Conservation (phyloP, 2,888 invertebrate genomes). For the Nematopogon swammerdamellus region DNA sequence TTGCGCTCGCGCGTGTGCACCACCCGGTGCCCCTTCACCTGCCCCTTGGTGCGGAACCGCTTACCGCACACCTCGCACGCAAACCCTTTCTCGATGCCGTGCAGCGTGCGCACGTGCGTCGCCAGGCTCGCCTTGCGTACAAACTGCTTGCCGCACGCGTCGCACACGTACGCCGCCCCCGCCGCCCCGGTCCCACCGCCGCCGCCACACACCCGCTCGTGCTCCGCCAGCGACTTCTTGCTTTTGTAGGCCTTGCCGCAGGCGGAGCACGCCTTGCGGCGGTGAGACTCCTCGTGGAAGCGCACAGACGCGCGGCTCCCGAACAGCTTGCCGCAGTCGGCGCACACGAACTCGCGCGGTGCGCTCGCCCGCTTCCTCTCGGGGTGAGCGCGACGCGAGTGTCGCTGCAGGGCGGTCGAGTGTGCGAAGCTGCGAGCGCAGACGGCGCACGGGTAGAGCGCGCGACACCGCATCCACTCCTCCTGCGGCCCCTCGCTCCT, state of each 20-base stretch:
- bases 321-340: slow-evolving; percentile 34
- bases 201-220: slow-evolving; percentile 36
- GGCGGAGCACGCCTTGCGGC: slow-evolving; percentile 31
- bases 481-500: no score
- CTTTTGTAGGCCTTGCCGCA: slow-evolving; percentile 39
- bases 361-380: no score
- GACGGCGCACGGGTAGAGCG: slow-evolving; percentile 21
- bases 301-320: slow-evolving; percentile 28
- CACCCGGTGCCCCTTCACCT: slow-evolving; percentile 47
- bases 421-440: slow-evolving; percentile 28
- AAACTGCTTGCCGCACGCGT: slow-evolving; percentile 36
- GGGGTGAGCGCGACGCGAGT: slow-evolving; percentile 25
- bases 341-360: slow-evolving; percentile 28
- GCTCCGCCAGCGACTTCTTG: slow-evolving; percentile 36
- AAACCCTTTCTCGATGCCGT: slow-evolving; percentile 41
- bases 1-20: slow-evolving; percentile 52
- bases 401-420: slow-evolving; percentile 21
- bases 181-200: no score
- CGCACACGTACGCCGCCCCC: no score
- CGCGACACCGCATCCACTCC: slow-evolving; percentile 31
- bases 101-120: slow-evolving; percentile 49
- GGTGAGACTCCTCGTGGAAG: slow-evolving; percentile 36
- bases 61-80: slow-evolving; percentile 51
- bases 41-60: slow-evolving; percentile 45
- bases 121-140: slow-evolving; percentile 28